phyloP scores from a whole-genome alignment of 2,113 vertebrate species.

The Brachypteracias leptosomus region DNA sequence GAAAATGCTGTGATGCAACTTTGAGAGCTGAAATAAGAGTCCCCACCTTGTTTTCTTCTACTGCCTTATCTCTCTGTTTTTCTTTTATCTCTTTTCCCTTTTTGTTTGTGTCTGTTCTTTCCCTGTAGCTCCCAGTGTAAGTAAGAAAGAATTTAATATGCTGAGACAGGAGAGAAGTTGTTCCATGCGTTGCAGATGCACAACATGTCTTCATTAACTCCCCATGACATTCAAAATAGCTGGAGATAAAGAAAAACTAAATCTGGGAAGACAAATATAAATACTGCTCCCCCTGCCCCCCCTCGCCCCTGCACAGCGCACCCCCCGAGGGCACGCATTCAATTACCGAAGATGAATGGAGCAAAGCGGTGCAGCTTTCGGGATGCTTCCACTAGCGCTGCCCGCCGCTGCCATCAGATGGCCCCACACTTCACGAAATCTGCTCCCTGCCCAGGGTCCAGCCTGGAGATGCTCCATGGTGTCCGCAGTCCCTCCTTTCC shows the following conservation, averaged over 20 bases:
- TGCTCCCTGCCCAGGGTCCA: background rate
- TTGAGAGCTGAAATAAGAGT: background rate
- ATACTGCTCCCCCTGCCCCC: background rate
- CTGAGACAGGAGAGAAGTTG: conserved; percentile 62
- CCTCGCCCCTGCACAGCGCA: background rate
- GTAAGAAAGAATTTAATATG: conserved; percentile 62
- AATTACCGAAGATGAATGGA: conserved; percentile 69
- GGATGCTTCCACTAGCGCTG: background rate
- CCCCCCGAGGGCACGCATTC: conserved; percentile 54
- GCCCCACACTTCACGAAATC: conserved; percentile 60
- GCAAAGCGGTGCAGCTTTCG: background rate
- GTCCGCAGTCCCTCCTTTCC: rapidly evolving
- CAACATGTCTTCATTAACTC: conserved; percentile 79
- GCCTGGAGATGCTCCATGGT: background rate
- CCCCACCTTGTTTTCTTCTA: background rate
- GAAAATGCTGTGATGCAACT: background rate
- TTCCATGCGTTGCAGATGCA: conserved; percentile 48
- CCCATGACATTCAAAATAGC: conserved; percentile 75
- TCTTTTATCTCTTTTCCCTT: background rate
- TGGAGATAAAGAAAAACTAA: conserved; percentile 70
- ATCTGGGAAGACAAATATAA: conserved; percentile 66
- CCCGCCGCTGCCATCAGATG: conserved; percentile 48
- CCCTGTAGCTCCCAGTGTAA: conserved; percentile 1
- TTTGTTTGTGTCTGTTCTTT: conserved; percentile 29
- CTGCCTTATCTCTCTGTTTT: background rate